These are phyloP conservation scores for Tortrix viridana DNA, from an alignment of 2,888 invertebrate species.

Conservation along the genomic window DNA sequence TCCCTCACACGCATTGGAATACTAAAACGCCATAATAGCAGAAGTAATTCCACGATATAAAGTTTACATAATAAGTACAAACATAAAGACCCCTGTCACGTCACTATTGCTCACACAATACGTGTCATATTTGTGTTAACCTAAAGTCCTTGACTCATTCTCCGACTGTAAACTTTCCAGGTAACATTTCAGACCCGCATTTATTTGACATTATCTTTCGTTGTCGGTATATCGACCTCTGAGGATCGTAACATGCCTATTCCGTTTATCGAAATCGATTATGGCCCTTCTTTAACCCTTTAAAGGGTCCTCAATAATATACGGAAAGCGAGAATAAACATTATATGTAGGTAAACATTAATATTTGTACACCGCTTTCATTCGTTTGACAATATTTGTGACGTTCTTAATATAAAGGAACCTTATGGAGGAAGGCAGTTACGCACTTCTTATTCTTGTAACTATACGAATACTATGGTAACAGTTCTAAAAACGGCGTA, in stretches of 20 bases:
- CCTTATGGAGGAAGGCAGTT: no score
- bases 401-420: no score
- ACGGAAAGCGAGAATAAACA: background rate
- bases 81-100: no score
- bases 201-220: constrained; percentile 35
- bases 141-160: no score
- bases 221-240: constrained; percentile 29
- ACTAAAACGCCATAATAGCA: constrained; percentile 3
- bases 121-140: no score
- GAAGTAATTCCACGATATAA: background rate
- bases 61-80: background rate
- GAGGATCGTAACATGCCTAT: constrained; percentile 28
- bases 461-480: no score
- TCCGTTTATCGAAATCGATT: constrained; percentile 33
- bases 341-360: no score
- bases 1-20: constrained; percentile 1
- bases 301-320: constrained; percentile 12
- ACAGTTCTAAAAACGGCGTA: no score
- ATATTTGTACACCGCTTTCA: no score
- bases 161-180: constrained; percentile 1
- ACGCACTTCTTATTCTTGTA: no score
- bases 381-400: no score
- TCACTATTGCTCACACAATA: no score
- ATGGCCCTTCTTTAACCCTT: constrained; percentile 30
- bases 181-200: constrained; percentile 22